Percentiles rank a stretch among this genome's conserved stretches.
phyloP scores from a whole-genome alignment of 2,888 invertebrate species.

The Sesia apiformis region DNA sequence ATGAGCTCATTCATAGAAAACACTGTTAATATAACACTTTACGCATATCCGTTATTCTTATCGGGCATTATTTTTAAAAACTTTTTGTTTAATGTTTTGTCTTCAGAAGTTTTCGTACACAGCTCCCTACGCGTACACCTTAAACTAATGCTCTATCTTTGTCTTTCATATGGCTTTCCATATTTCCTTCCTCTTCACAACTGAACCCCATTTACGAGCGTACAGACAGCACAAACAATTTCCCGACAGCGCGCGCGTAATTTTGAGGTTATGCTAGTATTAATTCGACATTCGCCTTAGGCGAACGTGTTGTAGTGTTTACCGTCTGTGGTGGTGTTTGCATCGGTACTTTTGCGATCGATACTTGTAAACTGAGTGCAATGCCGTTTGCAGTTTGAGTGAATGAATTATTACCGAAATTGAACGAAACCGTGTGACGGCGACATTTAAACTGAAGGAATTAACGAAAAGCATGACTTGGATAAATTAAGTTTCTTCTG shows the following conservation, averaged over 20 bases:
- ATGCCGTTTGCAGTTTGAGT: constrained; percentile 28
- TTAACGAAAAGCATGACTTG: constrained; percentile 15
- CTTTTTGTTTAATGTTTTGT: no score
- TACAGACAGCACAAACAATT: constrained; percentile 62
- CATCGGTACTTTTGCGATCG: constrained; percentile 46
- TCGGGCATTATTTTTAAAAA: no score
- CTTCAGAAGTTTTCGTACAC: neutral
- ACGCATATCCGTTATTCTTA: no score
- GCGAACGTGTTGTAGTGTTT: constrained; percentile 37
- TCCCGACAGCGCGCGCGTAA: constrained; percentile 54
- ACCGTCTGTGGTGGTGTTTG: constrained; percentile 31
- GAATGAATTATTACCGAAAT: constrained; percentile 20
- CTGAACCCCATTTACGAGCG: constrained; percentile 55
- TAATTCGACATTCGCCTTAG: constrained; percentile 52
- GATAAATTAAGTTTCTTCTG: constrained; percentile 23
- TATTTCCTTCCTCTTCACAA: constrained; percentile 41
- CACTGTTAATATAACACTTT: no score
- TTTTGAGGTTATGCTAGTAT: constrained; percentile 72
- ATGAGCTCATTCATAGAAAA: no score
- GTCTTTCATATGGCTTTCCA: constrained; percentile 19
- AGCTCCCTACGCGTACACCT: constrained; percentile 20
- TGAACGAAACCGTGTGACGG: constrained; percentile 25
- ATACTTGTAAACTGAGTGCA: constrained; percentile 50
- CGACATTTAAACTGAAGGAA: constrained; percentile 30
- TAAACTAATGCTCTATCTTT: constrained; percentile 33